These are phyloP conservation scores for Tuberolachnus salignus DNA, from an alignment of 2,888 invertebrate species.

Conservation along the genomic window DNA sequence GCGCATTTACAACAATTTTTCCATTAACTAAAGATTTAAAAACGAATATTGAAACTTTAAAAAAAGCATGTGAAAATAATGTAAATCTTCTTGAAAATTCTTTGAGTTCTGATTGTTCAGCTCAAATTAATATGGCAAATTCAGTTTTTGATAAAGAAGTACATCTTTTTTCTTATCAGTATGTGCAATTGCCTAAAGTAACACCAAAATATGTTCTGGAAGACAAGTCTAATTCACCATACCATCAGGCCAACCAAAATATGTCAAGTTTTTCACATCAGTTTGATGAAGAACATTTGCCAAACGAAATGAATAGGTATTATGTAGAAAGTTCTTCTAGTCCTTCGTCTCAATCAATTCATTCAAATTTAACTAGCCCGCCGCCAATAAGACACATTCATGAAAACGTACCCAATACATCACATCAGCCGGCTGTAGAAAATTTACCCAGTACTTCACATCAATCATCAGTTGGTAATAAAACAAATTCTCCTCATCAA, in stretches of 20 bases:
- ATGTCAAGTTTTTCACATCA: conserved; percentile 16
- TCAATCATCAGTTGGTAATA: conserved; percentile 15
- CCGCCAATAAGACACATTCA: conserved; percentile 35
- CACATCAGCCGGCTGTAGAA: conserved; percentile 16
- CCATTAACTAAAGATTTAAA: conserved; percentile 22
- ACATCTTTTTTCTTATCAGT: conserved; percentile 37
- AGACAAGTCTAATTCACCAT: conserved; percentile 41
- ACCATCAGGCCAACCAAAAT: conserved; percentile 29
- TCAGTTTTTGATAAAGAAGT: conserved; percentile 26
- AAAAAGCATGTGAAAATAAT: conserved; percentile 38
- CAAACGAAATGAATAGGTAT: conserved; percentile 31
- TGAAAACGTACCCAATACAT: conserved; percentile 27
- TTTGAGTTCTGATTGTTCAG: not conserved
- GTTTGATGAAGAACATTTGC: conserved; percentile 44
- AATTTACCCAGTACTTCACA: conserved; percentile 34
- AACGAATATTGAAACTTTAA: conserved; percentile 17
- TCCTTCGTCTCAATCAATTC: conserved; percentile 23
- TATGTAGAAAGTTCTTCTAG: conserved; percentile 22
- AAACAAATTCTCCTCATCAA: conserved; percentile 21
- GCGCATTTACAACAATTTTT: conserved; percentile 41
- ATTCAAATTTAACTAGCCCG: conserved; percentile 3
- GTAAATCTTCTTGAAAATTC: not conserved
- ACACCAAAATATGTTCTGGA: conserved; percentile 40
- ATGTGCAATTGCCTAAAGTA: conserved; percentile 35
- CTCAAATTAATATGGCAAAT: conserved; percentile 12